phyloP scores from a whole-genome alignment of 1,140 invertebrate species.

The Caenorhabditis tropicalis region DNA sequence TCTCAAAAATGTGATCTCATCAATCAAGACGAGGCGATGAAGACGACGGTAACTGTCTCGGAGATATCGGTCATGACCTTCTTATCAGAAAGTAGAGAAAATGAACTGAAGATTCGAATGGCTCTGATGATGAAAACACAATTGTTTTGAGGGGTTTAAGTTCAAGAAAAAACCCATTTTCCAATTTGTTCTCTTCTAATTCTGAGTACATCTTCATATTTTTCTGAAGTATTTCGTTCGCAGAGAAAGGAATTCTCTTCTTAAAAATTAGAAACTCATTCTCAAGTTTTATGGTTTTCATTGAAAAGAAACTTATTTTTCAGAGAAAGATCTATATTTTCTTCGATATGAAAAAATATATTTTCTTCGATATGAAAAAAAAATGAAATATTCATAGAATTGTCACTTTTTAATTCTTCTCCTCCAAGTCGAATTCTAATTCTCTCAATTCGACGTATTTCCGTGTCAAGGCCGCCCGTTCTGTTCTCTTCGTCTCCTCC shows the following conservation, averaged over 20 bases:
- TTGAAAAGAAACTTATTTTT: too few relatives aligned
- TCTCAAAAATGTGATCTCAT: neutral
- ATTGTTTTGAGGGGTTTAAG: neutral
- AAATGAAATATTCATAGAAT: neutral
- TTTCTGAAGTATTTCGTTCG: too few relatives aligned
- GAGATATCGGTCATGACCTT: conserved; percentile 41
- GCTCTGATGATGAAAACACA: conserved; percentile 4
- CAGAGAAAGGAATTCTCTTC: too few relatives aligned
- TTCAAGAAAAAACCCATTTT: neutral
- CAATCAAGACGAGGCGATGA: neutral
- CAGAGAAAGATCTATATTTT: too few relatives aligned
- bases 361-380: neutral
- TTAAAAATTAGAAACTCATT: too few relatives aligned
- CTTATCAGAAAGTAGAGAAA: neutral
- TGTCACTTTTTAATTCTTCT: neutral
- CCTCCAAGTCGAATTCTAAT: neutral
- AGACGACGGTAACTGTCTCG: conserved; percentile 8
- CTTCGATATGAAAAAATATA: too few relatives aligned
- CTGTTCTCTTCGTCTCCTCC: neutral
- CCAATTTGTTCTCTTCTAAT: too few relatives aligned
- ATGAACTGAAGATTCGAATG: neutral
- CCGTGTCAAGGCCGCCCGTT: conserved; percentile 22
- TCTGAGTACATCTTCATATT: too few relatives aligned
- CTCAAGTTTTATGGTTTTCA: too few relatives aligned
- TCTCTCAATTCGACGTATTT: neutral